phyloP scores from a whole-genome alignment of 2,113 vertebrate genomes.

The Oxyruncus cristatus region DNA sequence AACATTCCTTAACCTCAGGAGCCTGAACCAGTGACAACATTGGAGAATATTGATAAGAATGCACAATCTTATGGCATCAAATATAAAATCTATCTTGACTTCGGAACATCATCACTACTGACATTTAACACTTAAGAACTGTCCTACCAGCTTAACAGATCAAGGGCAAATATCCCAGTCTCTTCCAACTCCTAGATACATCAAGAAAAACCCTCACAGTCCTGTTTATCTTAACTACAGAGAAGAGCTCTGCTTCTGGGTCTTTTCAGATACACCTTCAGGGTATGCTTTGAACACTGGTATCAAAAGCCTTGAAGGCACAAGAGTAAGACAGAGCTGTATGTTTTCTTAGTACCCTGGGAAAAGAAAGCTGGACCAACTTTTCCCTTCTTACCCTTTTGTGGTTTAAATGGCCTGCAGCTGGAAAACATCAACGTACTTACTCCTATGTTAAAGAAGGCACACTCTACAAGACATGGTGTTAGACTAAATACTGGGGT shows the following conservation, averaged over 20 bases:
- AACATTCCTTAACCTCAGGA: neutral
- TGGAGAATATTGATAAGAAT: neutral
- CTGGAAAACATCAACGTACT: neutral
- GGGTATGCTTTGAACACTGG: neutral
- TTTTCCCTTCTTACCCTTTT: neutral
- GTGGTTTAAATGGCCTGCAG: neutral
- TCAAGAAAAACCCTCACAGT: neutral
- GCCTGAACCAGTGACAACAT: neutral
- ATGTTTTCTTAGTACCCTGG: neutral
- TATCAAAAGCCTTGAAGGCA: neutral
- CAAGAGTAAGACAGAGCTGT: neutral
- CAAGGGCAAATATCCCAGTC: neutral
- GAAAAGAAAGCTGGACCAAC: neutral
- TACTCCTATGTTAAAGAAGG: neutral
- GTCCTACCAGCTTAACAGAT: neutral
- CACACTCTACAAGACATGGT: neutral
- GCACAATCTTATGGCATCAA: neutral
- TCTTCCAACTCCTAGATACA: neutral
- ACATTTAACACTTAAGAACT: neutral
- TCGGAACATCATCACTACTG: neutral
- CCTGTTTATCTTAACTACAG: neutral
- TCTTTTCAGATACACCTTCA: neutral
- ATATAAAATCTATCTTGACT: neutral
- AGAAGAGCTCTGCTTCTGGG: neutral
- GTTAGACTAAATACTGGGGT: neutral